These are phyloP conservation scores for Agrotis ipsilon DNA, from an alignment of 2,888 invertebrate genomes.

Conservation along the genomic window DNA sequence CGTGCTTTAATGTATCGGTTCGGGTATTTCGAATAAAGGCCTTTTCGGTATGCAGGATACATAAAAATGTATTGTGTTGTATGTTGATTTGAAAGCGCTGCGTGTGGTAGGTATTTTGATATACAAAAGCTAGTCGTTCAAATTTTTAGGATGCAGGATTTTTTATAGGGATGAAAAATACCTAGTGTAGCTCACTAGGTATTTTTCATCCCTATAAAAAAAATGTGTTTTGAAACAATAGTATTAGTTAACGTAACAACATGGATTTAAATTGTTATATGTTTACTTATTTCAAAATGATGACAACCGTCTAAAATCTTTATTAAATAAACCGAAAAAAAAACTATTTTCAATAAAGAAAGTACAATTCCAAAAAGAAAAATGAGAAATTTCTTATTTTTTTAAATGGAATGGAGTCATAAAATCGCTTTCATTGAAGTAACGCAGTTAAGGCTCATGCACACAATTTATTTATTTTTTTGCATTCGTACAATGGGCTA, in stretches of 20 bases:
- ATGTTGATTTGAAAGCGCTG: not conserved
- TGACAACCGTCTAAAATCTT: too few species aligned
- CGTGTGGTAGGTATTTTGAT: not conserved
- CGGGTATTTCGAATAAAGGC: conserved; percentile 39
- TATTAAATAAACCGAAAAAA: conserved; percentile 17
- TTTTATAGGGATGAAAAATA: not conserved
- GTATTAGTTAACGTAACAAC: not conserved
- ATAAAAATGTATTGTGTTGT: conserved; percentile 11
- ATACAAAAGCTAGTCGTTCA: not conserved
- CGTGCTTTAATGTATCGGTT: conserved; percentile 64
- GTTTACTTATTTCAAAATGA: not conserved
- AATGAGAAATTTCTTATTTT: too few species aligned
- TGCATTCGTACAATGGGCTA: conserved; percentile 35
- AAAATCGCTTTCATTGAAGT: conserved; percentile 47
- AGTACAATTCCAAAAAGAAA: conserved; percentile 43
- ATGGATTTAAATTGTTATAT: not conserved
- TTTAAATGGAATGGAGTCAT: too few species aligned
- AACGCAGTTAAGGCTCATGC: conserved; percentile 42
- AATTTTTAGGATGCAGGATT: not conserved
- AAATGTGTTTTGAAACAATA: not conserved
- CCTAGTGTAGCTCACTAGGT: too few species aligned
- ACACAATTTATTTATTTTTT: conserved; percentile 39
- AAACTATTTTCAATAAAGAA: conserved; percentile 58
- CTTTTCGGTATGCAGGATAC: conserved; percentile 17
- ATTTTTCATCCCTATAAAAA: too few species aligned